phyloP scores from a whole-genome alignment of 2,888 invertebrate genomes.

The Globia sparganii region DNA sequence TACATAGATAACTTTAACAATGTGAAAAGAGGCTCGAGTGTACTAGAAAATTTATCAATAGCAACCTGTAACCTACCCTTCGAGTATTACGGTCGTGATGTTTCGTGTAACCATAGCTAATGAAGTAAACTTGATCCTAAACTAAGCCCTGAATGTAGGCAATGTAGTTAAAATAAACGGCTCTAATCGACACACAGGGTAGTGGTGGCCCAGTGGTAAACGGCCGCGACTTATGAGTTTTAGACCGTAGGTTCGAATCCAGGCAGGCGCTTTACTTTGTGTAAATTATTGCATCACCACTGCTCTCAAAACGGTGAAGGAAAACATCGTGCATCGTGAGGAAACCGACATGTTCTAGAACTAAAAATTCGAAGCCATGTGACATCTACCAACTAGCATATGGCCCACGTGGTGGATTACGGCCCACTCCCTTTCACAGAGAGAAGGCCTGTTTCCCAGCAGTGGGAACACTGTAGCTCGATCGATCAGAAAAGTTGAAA shows the following conservation, averaged over 20 bases:
- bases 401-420: not conserved
- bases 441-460: no score
- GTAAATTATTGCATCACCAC: no score
- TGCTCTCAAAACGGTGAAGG: no score
- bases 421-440: not conserved
- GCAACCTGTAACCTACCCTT: not conserved
- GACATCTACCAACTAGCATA: not conserved
- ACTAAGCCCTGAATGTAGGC: not conserved
- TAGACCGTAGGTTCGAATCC: no score
- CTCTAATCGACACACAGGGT: no score
- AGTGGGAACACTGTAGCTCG: no score
- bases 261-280: no score
- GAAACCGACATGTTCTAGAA: no score
- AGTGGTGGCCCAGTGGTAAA: no score
- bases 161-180: not conserved
- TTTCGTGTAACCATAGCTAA: not conserved
- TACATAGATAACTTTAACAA: not conserved
- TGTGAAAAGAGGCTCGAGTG: not conserved
- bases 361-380: not conserved
- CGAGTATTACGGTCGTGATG: not conserved
- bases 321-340: no score
- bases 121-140: not conserved
- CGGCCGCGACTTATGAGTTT: no score
- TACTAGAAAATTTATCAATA: not conserved
- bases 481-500: not conserved